Evolutionary conservation across 2,888 invertebrate species (phyloP), one percentile per base, ranked within the genome.

Genomic region (Meteorus cinctellus): DNA sequence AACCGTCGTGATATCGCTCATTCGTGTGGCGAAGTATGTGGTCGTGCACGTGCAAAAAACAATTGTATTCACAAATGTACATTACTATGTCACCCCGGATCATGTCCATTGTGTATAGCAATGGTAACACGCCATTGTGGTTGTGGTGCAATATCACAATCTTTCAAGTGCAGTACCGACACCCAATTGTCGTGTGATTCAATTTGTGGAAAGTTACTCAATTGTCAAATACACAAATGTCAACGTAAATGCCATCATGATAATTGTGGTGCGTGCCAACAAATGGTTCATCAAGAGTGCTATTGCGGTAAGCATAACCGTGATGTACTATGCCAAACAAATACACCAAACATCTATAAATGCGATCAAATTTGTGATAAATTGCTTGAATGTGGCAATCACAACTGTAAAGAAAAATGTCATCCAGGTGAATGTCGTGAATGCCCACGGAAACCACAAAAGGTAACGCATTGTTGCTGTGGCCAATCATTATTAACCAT

Each of bases 11-110:
- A 94, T 76, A 93, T 94, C 12, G 97, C 98, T 0, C 99, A 99
- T 90, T 95, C 96, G 34, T 99, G 99, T 89, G 98, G 98, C 0
- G 94, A 96, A 81, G 91, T 94, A 0, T 99, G 99, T 86, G 92
- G 93, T n/a, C 92, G 93, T 14, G 90, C 91, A n/a, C 90, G 92
- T 27, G 75, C 84, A 12, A 84, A 85, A 66, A 87, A 81, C 45
- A 82, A 88, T 77, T 90, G 90, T 78, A 82, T 85, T 34, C 89
- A 87, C 76, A 83, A 81, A 27, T 88, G 88, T 78, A 87, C 86
- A 14, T 73, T 82, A 74, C 75, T 82, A 48, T 98, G 98, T 87
- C 98, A 98, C 89, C 98, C 98, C 0, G 98, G 98, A 0, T 97
- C 98, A 0, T 98, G 98, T 90, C 97, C 97, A 1, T 94, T 95